phyloP scores from a whole-genome alignment of 2,888 invertebrate species.

The Metellina segmentata region DNA sequence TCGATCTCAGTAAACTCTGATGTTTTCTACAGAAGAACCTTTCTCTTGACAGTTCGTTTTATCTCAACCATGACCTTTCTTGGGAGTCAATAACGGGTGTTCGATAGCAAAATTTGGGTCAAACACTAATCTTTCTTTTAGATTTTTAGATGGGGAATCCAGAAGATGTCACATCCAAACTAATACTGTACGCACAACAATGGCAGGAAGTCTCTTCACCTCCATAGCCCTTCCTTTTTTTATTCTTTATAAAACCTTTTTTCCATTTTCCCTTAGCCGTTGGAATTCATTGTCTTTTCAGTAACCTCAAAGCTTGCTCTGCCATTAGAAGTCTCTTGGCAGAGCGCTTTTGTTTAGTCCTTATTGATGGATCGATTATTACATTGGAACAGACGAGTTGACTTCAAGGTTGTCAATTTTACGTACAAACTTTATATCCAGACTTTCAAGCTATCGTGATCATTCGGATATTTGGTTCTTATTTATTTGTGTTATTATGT shows the following conservation, averaged over 20 bases:
- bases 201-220: conserved; percentile 18
- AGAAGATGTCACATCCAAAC: conserved; percentile 32
- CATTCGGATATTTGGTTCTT: too few relatives aligned
- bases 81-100: not conserved
- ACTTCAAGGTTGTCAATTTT: not conserved
- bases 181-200: conserved; percentile 22
- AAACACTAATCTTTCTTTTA: not conserved
- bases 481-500: too few relatives aligned
- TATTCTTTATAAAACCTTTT: conserved; percentile 2
- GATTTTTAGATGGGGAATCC: too few relatives aligned
- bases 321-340: not conserved
- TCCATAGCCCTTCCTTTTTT: not conserved
- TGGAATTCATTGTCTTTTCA: conserved; percentile 27
- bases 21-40: not conserved
- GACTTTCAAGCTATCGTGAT: too few relatives aligned
- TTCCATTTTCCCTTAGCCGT: conserved; percentile 1
- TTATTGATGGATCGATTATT: conserved; percentile 13
- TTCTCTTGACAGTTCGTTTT: not conserved
- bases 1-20: not conserved
- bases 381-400: not conserved
- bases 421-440: conserved; percentile 4
- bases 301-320: conserved; percentile 12
- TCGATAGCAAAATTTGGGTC: conserved; percentile 17
- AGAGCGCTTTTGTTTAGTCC: not conserved
- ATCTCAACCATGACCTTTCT: conserved; percentile 2